Evolutionary conservation across 2,888 invertebrate species (phyloP), one percentile per base, ranked within the genome.

Genomic region (Selenia dentaria): DNA sequence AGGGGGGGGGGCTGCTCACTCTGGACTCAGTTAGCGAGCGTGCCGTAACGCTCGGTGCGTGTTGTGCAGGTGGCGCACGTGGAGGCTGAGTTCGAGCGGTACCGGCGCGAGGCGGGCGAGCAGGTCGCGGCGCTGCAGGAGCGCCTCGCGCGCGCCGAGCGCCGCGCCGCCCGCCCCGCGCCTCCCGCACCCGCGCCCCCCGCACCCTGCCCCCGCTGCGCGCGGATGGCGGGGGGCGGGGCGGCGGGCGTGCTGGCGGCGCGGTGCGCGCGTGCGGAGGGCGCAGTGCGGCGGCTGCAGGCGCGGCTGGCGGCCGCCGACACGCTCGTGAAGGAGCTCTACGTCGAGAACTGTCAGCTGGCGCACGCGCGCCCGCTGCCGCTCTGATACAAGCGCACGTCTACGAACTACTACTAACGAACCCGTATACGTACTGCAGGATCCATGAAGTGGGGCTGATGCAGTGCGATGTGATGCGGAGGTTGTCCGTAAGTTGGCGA

Each of bases 301-400:
- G 94, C 95, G 67, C 93, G 94, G 56, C 88, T 96, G 45, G 92
- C 94, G 25, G 92, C 93, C 67, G 94, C 95, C 9, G 96, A 96
- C 79, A 76, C 95, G 64, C 89, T 96, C 31, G 94, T 96, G 12
- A 95, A 96, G 84, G 96, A 96, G 70, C 91, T 97, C 51, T 97
- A 95, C 83, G 93, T 96, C 36, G 96, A 97, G 83, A 97, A 97
- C 87, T 94, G 96, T 39, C 94, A 95, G 77, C 91, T 97, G 39
- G 72, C 71, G 58, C 69, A 75, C 64, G 51, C 29, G 32, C 35
- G 43, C 26, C 39, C 40, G 32, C 36, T 4, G 33, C 20, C 25
- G 16, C 33, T 24, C 31, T 27, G 18, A 25, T 6, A n/a, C 18
- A 5, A 2, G 3, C 16, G 1, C 18, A 18, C 18, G 5, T 6